Base-by-base conservation (phyloP, 2,113 vertebrate species). In the Plotosus lineatus region DNA sequence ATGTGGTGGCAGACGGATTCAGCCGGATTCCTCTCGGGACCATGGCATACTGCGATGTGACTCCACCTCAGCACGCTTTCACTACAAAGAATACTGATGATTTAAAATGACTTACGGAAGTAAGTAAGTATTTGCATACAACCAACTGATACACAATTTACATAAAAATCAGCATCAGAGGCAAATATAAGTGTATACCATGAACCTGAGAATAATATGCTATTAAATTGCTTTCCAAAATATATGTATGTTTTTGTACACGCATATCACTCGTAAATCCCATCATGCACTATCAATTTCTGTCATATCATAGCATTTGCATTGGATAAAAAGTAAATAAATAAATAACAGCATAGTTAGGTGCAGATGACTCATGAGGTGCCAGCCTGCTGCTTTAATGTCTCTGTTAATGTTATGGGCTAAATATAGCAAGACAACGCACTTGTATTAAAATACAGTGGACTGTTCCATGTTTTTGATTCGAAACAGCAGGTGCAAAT, bases 391-490 rank as follows among this genome's bases (percentile, higher is more conserved):
- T 63, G 77, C 40, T 46, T 77, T 80, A n/a, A 79, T 68, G 82
- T 78, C 69, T 40, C 23, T 36, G 26, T 53, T 82, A 75, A 82
- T 76, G 65, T 76, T 71, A 74, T 36, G 63, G 73, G 42, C 63
- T 72, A 42, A n/a, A 75, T 48, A 80, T 75, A 73, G 76, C 56
- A 33, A 75, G 72, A 74, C 46, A 60, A 60, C 77, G 81, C 73
- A 44, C 61, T 51, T 79, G 77, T 81, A 68, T 75, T 82, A 82
- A 79, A 79, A 73, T 82, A 86, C 78, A 78, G 83, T 78, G 75
- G 78, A 19, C 51, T 78, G 50, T 86, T 83, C 83, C 78, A 81
- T 83, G 85, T 68, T 53, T 68, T 19, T 65, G 60, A 78, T 86
- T 86, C 83, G 82, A 78, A 58, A 81, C 21, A 79, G 23, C 60